phyloP scores from a whole-genome alignment of 2,113 vertebrate species.

The Thalassoma bifasciatum region DNA sequence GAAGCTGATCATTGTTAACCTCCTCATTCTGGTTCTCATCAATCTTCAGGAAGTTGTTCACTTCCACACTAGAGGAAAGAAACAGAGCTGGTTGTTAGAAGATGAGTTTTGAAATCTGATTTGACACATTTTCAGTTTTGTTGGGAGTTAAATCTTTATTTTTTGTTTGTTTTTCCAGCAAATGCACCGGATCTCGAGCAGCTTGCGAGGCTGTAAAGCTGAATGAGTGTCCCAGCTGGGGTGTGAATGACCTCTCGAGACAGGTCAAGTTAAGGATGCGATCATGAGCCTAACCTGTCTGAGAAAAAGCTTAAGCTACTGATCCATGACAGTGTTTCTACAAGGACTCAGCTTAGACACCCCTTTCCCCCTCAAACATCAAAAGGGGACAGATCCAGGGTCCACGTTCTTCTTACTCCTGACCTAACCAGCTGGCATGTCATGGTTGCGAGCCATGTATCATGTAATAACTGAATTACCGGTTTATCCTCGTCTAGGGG shows the following conservation, averaged over 20 bases:
- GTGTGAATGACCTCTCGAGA: constrained; percentile 13
- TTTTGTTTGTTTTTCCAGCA: no score
- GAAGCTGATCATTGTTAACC: constrained; percentile 42
- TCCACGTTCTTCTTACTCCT: not conserved
- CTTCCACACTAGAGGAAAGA: constrained; percentile 75
- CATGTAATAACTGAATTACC: constrained; percentile 71
- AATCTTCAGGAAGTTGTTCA: constrained; percentile 82
- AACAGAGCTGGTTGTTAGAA: not conserved
- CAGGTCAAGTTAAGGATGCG: constrained; percentile 34
- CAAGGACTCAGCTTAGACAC: constrained; percentile 2
- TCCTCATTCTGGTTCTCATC: constrained; percentile 84
- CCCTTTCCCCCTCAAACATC: not conserved
- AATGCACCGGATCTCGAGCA: not conserved
- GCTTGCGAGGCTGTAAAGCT: not conserved
- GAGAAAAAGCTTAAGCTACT: constrained; percentile 49
- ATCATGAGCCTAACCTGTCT: constrained; percentile 48
- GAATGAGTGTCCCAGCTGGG: not conserved
- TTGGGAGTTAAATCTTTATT: no score
- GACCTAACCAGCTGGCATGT: constrained; percentile 25
- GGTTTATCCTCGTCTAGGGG: constrained; percentile 68
- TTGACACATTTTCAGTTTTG: not conserved
- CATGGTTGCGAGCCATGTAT: constrained; percentile 7
- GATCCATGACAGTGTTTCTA: constrained; percentile 34
- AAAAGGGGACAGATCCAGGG: constrained; percentile 18
- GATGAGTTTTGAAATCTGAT: not conserved